Conservation (phyloP, 2,888 invertebrate species). For the Morpho deidamia region DNA sequence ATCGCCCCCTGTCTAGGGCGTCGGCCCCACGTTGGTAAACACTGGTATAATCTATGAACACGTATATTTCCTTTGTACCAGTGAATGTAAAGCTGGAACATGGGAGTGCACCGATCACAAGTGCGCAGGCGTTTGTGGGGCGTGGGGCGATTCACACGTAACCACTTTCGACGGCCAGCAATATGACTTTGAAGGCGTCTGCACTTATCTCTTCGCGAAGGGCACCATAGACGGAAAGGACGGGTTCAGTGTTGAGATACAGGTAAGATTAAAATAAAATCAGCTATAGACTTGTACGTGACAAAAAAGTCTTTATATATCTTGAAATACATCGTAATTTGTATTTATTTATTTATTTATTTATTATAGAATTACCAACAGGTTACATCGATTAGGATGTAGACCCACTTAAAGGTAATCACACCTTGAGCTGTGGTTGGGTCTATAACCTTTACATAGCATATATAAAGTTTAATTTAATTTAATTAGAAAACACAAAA, state of each 20-base stretch:
- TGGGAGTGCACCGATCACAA: conserved; percentile 88
- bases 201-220: conserved; percentile 90
- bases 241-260: conserved; percentile 86
- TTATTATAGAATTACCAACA: too few relatives aligned
- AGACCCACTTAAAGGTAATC: too few relatives aligned
- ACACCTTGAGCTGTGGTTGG: too few relatives aligned
- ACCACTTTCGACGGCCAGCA: conserved; percentile 89
- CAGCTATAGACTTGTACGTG: conserved; percentile 11
- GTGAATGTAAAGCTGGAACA: conserved; percentile 84
- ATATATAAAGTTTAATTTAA: too few relatives aligned
- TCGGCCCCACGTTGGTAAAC: too few relatives aligned
- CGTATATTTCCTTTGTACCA: conserved; percentile 37
- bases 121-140: conserved; percentile 88
- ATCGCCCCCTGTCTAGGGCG: too few relatives aligned
- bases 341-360: too few relatives aligned
- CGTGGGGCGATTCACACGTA: conserved; percentile 95
- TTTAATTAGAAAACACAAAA: too few relatives aligned
- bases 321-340: too few relatives aligned
- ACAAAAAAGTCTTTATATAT: conserved; percentile 14
- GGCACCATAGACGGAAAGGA: conserved; percentile 80
- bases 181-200: conserved; percentile 93
- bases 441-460: too few relatives aligned
- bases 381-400: too few relatives aligned
- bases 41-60: neutral
- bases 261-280: conserved; percentile 74